These are phyloP conservation scores for Australoheros scitulus DNA, from an alignment of 2,113 vertebrate species.

Conservation along the genomic window DNA sequence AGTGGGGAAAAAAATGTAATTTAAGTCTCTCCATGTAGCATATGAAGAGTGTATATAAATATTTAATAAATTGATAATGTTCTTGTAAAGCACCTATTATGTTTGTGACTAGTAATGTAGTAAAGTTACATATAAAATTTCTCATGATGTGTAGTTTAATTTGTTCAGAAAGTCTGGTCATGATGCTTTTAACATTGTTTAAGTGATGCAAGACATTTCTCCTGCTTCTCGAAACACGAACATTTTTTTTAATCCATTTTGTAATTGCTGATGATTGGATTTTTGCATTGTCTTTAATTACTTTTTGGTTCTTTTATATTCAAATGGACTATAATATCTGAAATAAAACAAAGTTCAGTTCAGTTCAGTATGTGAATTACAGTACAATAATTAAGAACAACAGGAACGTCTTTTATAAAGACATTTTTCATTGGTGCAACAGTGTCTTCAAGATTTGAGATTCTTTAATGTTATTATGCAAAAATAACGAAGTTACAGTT, in stretches of 20 bases:
- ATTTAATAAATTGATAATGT: not conserved
- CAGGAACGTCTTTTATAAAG: not conserved
- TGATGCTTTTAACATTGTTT: not conserved
- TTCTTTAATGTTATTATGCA: too few relatives aligned
- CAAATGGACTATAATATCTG: not conserved
- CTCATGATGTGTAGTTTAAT: not conserved
- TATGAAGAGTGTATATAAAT: too few relatives aligned
- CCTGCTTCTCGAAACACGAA: not conserved
- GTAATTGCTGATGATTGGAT: not conserved
- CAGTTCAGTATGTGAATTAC: too few relatives aligned
- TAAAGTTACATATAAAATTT: not conserved
- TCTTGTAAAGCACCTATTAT: not conserved
- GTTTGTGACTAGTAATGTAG: not conserved
- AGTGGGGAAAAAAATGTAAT: too few relatives aligned
- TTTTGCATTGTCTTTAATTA: not conserved
- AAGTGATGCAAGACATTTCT: not conserved
- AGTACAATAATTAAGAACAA: not conserved
- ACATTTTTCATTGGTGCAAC: too few relatives aligned
- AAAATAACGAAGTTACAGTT: not conserved
- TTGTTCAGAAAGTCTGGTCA: not conserved
- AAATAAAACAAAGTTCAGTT: too few relatives aligned
- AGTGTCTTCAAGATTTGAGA: not conserved
- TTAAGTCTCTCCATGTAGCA: too few relatives aligned
- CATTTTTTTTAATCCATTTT: not conserved
- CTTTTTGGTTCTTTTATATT: not conserved